Conservation (phyloP, 1,140 invertebrate species). For the Lepidostoma basale region DNA sequence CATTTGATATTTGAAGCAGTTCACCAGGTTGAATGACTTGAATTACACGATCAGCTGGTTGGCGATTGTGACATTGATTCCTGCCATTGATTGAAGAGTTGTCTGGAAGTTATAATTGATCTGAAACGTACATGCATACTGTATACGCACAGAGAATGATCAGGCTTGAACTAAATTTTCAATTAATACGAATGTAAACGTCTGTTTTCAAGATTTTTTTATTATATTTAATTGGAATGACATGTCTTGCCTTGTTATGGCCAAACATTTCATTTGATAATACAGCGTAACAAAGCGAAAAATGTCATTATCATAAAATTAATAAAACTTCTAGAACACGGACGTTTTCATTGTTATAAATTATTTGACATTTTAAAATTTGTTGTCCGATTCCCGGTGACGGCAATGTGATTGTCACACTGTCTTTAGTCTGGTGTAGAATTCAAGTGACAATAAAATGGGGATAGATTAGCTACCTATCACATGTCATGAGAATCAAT, state of each 20-base stretch:
- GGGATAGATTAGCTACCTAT: too few relatives aligned
- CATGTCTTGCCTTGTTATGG: background rate
- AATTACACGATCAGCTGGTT: background rate
- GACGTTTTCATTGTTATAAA: too few relatives aligned
- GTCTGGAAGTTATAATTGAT: background rate
- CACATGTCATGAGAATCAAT: too few relatives aligned
- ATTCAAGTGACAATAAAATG: too few relatives aligned
- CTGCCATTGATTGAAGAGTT: background rate
- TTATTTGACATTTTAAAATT: too few relatives aligned
- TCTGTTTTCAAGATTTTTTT: background rate
- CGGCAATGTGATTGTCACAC: too few relatives aligned
- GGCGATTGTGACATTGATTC: background rate
- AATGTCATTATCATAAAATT: too few relatives aligned
- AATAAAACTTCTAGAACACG: too few relatives aligned
- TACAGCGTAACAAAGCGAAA: too few relatives aligned
- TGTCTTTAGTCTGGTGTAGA: too few relatives aligned
- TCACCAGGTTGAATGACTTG: background rate
- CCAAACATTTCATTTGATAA: background rate
- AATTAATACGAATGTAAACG: background rate
- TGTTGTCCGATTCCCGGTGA: too few relatives aligned
- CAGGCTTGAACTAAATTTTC: background rate
- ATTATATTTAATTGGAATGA: background rate
- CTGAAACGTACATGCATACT: background rate
- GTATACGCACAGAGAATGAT: background rate
- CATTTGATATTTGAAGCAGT: constrained; percentile 6